These are phyloP conservation scores for Thelaira solivaga DNA, from an alignment of 2,888 invertebrate species.

Conservation along the genomic window DNA sequence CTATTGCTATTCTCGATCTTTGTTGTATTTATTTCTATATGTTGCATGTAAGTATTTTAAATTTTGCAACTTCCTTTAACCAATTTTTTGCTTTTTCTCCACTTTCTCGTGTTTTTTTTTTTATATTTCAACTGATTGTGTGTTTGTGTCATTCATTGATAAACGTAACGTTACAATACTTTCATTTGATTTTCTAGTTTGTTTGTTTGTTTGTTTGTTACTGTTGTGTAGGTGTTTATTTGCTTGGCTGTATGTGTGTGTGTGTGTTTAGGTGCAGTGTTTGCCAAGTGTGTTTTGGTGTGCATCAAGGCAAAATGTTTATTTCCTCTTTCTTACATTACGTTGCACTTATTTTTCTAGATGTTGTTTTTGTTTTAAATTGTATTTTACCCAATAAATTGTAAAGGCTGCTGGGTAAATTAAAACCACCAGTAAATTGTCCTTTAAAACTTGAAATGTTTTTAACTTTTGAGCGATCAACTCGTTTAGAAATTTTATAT, in stretches of 20 bases:
- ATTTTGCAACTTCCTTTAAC: slow-evolving; percentile 23
- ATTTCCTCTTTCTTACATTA: slow-evolving; percentile 49
- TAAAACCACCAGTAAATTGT: too few relatives aligned
- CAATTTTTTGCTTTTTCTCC: background rate
- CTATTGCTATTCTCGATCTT: background rate
- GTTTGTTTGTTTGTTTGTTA: slow-evolving; percentile 10
- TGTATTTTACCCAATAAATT: slow-evolving; percentile 31
- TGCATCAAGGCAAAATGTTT: slow-evolving; percentile 53
- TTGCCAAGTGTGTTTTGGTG: slow-evolving; percentile 34
- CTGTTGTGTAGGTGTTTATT: background rate
- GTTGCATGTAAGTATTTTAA: slow-evolving; percentile 22
- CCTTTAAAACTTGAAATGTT: too few relatives aligned
- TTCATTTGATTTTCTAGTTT: slow-evolving; percentile 23
- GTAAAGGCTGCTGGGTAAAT: too few relatives aligned
- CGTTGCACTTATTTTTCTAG: slow-evolving; percentile 36
- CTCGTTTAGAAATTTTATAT: too few relatives aligned
- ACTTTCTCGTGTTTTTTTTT: background rate
- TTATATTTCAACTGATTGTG: slow-evolving; percentile 11
- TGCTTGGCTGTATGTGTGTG: background rate
- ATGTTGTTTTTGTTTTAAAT: slow-evolving; percentile 19
- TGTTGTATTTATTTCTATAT: background rate
- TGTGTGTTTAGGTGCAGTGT: background rate
- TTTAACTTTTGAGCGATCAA: too few relatives aligned
- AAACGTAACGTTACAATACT: slow-evolving; percentile 49
- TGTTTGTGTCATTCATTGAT: slow-evolving; percentile 47